These are phyloP conservation scores for Acestrorhynchus altus DNA, from an alignment of 2,797 vertebrate genomes.

Conservation along the genomic window DNA sequence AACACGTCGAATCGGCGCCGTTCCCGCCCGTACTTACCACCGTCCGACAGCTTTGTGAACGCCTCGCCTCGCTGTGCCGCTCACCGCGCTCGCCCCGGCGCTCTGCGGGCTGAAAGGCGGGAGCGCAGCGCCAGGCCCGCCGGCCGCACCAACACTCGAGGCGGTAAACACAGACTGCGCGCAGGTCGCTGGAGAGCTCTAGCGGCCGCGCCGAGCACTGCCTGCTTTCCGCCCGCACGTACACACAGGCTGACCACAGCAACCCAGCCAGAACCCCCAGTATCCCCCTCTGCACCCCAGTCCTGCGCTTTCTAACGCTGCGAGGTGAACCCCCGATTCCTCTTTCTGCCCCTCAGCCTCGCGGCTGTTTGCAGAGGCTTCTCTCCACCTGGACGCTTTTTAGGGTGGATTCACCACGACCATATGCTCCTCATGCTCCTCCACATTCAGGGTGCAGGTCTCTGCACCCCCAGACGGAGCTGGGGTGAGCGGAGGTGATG, in stretches of 20 bases:
- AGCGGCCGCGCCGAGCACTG: slow-evolving; percentile 64
- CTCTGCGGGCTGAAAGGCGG: slow-evolving; percentile 58
- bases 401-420: no score
- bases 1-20: slow-evolving; percentile 20
- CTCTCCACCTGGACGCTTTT: no score
- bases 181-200: slow-evolving; percentile 62
- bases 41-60: slow-evolving; percentile 61
- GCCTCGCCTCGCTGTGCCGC: slow-evolving; percentile 65
- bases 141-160: slow-evolving; percentile 39
- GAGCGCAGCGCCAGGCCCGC: slow-evolving; percentile 10
- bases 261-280: no score
- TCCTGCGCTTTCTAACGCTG: no score
- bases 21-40: slow-evolving; percentile 58
- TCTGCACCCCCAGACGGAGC: no score
- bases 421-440: no score
- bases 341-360: no score
- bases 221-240: slow-evolving; percentile 37
- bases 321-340: no score
- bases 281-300: no score
- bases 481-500: not conserved
- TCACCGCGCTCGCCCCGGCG: slow-evolving; percentile 73
- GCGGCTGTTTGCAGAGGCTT: no score
- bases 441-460: not conserved
- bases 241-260: not conserved
- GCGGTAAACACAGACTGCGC: slow-evolving; percentile 69